Base-by-base conservation (phyloP, 1,140 invertebrate genomes). In the Amyelois transitella region DNA sequence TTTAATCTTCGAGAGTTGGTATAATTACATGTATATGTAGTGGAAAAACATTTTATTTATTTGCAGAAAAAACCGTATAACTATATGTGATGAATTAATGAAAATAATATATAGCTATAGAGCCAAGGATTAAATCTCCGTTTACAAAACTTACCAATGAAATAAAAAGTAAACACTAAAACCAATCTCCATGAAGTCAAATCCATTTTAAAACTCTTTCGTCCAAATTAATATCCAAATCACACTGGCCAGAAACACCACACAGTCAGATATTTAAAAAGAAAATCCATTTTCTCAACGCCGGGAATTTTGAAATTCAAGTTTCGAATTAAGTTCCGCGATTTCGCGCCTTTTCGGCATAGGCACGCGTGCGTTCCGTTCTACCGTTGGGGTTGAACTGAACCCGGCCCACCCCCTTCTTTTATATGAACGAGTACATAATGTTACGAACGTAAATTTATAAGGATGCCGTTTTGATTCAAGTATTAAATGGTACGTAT, bases 301-400 rank as follows among this genome's bases (percentile, higher is more conserved):
- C 25, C 2, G 17, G 12, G 4, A 6, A 25, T 44, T 54, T 18
- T 6, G 53, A 55, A 17, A 25, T 53, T 17, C 22, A 43, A 57
- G 22, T 57, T 53, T 32, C 69, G 74, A 58, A 57, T 38, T 38
- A 54, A 53, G 55, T 43, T 57, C 58, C 65, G 68, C 64, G 60
- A 54, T 58, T 73, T 64, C 32, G 73, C 71, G 73, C 67, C 50
- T 32, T 65, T 68, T 71, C 44, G 5, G 6, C 14, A 20, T 10
- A 20, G 20, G 22, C 19, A 51, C 51, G 63, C 77, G 75, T 69
- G 62, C 60, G 28, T 6, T 25, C 58, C 43, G 44, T 7, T 18
- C 1, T 25, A 55, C 60, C 55, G 48, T 44, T 51, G 25, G 45
- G 50, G 49, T 60, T 51, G 51, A 60, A 80, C 77, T 80, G 73